phyloP scores from a whole-genome alignment of 2,888 invertebrate species.

The Melanargia galathea region DNA sequence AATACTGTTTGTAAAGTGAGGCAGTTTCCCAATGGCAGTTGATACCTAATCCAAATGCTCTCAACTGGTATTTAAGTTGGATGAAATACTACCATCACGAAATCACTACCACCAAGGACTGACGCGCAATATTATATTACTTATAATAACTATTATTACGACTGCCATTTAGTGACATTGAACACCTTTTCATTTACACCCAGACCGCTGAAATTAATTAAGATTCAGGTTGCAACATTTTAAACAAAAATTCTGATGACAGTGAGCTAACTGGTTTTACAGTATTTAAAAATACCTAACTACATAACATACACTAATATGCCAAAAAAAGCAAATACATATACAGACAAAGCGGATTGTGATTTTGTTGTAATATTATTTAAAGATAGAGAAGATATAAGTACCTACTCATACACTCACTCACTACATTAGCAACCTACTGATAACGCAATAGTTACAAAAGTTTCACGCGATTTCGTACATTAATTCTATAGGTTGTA shows the following conservation, averaged over 20 bases:
- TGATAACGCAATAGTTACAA: not conserved
- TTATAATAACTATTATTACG: conserved; percentile 34
- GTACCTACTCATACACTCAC: too few species aligned
- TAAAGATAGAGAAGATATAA: too few species aligned
- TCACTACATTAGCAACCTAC: not conserved
- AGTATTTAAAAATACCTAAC: too few species aligned
- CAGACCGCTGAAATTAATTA: conserved; percentile 33
- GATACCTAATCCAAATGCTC: not conserved
- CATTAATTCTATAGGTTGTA: conserved; percentile 11
- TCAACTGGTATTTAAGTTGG: not conserved
- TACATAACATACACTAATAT: too few species aligned
- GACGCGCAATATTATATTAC: conserved; percentile 19
- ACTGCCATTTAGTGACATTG: conserved; percentile 31
- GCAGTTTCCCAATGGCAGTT: too few species aligned
- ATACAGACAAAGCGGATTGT: too few species aligned
- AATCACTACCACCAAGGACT: conserved; percentile 18
- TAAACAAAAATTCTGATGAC: not conserved
- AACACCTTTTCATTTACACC: conserved; percentile 27
- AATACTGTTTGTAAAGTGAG: too few species aligned
- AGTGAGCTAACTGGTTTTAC: not conserved
- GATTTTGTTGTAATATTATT: too few species aligned
- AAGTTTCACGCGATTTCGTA: conserved; percentile 1
- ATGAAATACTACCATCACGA: conserved; percentile 10
- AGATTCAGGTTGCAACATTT: conserved; percentile 1
- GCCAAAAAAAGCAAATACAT: too few species aligned